Base-by-base conservation (phyloP, 2,797 vertebrate species). In the Cottoperca gobio region DNA sequence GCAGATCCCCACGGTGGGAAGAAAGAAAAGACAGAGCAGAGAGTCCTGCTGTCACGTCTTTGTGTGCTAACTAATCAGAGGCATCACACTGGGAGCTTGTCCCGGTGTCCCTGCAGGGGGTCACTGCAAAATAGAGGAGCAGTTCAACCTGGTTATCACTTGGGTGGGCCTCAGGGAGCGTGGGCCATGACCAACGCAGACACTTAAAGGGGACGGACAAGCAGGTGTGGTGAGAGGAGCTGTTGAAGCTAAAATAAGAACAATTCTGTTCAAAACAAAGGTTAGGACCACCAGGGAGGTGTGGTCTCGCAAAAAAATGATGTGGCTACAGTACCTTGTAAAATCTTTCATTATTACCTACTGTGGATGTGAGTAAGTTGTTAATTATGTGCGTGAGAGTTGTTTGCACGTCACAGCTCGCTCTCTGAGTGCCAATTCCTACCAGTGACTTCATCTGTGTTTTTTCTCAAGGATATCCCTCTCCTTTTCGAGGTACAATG, bases 391-490 rank as follows among this genome's bases (percentile, higher is more conserved):
- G 37, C n/a, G 12, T 61, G 43, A 73, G 52, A 26, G 48, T 10
- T 23, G 16, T 28, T n/a, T 31, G 39, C 23, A 59, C 81, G 82
- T 90, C 87, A 89, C 31, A 6, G 40, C 6, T 7, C 33, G 49
- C 8, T 16, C 40, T 17, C 33, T 2, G 9, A 79, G 80, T 86
- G 86, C 90, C 88, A 76, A 28, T 71, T 86, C 83, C 70, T 39
- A 69, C 72, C 72, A 53, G 72, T 95, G 94, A 94, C 93, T 74
- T 94, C 94, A 95, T 93, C 85, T 81, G 88, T 93, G 87, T 90
- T 86, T 77, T 58, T 92, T 92, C 88, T 94, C 81, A 93, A 95
- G 95, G 94, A 95, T 94, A 93, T 95, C 94, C 93, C 91, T 88
- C 83, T n/a, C 92, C 91, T 86, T 91, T 89, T 93, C 89, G 12